Evolutionary conservation across 2,888 invertebrate species (phyloP).

Genomic region (Pinctada fucata): DNA sequence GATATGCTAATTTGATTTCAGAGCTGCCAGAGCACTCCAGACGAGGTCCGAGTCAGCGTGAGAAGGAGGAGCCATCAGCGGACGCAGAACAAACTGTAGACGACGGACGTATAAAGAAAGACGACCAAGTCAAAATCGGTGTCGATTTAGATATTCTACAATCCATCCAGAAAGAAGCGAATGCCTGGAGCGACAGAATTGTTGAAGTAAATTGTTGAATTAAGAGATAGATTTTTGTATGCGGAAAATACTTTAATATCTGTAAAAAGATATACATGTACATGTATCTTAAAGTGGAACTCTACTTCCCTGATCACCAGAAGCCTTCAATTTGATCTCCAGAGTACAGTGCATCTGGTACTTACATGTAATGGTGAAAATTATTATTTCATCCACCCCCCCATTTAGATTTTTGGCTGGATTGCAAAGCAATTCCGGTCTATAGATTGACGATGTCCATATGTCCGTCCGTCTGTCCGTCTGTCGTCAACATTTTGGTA

Average conservation of each 20-base stretch:
- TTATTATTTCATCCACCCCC: too few relatives aligned
- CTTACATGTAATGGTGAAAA: too few relatives aligned
- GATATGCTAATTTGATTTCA: neutral
- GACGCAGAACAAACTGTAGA: neutral
- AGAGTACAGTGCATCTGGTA: too few relatives aligned
- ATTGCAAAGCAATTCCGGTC: too few relatives aligned
- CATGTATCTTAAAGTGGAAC: too few relatives aligned
- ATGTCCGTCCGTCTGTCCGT: too few relatives aligned
- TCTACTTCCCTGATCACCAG: neutral
- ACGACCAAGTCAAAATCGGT: slow-evolving; percentile 88
- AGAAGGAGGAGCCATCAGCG: neutral
- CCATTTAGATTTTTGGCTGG: too few relatives aligned
- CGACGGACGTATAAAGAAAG: slow-evolving; percentile 82
- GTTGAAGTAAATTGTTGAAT: slow-evolving; percentile 82
- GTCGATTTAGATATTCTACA: slow-evolving; percentile 85
- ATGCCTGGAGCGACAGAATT: slow-evolving; percentile 93
- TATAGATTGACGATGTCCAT: too few relatives aligned
- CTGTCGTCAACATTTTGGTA: too few relatives aligned
- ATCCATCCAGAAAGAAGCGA: slow-evolving; percentile 85
- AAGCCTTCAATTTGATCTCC: neutral
- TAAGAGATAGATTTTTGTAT: neutral
- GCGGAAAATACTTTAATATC: too few relatives aligned
- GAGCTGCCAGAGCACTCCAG: slow-evolving; percentile 13
- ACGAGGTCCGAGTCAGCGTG: slow-evolving; percentile 6
- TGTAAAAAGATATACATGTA: too few relatives aligned